These are phyloP conservation scores for Coluber constrictor DNA, from an alignment of 2,797 vertebrate species.

Conservation along the genomic window DNA sequence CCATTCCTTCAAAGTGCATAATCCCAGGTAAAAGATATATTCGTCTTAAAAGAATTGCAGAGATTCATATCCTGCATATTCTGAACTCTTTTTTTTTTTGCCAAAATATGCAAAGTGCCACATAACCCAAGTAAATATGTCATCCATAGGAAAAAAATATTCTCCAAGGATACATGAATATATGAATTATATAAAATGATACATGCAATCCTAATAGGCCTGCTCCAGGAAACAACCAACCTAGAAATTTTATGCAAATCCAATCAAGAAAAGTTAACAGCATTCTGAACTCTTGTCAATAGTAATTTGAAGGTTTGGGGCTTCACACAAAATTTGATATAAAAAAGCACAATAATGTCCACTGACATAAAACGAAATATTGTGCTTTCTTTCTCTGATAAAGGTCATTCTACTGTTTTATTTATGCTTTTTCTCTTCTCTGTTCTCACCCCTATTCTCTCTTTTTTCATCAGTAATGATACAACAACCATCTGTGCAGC, in stretches of 20 bases:
- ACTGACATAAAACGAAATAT: background rate
- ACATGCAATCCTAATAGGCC: background rate
- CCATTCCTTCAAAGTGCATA: background rate
- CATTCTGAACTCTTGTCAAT: background rate
- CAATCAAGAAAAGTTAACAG: background rate
- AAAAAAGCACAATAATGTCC: background rate
- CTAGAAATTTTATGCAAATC: conserved; percentile 2
- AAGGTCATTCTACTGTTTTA: background rate
- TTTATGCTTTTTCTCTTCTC: background rate
- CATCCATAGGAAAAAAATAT: background rate
- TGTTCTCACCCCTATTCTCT: background rate
- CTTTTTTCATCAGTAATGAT: background rate
- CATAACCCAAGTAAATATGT: background rate
- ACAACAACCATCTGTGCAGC: background rate
- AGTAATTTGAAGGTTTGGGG: background rate
- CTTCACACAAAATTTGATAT: background rate
- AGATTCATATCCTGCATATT: background rate
- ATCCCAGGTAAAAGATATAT: background rate
- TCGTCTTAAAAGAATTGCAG: background rate
- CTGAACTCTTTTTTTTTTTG: background rate
- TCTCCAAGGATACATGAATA: background rate
- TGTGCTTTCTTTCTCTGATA: background rate
- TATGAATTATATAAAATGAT: background rate
- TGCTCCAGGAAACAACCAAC: background rate
- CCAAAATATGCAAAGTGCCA: background rate